These are phyloP conservation scores for Ectropis crepuscularia DNA, from an alignment of 2,888 invertebrate species.

Conservation along the genomic window DNA sequence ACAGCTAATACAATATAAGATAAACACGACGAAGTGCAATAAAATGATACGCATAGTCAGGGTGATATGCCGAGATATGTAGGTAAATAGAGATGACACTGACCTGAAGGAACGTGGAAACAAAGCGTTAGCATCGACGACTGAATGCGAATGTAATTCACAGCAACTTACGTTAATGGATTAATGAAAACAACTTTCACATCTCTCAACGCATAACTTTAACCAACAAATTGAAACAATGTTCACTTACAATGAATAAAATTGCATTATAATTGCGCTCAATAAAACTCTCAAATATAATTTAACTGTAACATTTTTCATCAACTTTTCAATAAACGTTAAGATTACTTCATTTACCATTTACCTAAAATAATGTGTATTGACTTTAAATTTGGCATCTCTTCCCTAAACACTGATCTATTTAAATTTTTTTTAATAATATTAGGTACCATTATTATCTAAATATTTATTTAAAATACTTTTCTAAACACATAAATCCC, in stretches of 20 bases:
- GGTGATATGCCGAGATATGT: constrained; percentile 78
- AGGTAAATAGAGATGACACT: constrained; percentile 34
- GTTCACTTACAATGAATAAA: constrained; percentile 83
- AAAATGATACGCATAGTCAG: constrained; percentile 61
- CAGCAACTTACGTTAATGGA: constrained; percentile 41
- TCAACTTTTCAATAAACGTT: constrained; percentile 83
- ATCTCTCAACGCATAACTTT: constrained; percentile 81
- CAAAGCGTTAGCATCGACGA: constrained; percentile 39
- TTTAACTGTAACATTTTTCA: constrained; percentile 82
- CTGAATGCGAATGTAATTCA: constrained; percentile 41
- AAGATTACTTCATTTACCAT: constrained; percentile 82
- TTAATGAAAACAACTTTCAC: constrained; percentile 69
- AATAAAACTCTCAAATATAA: constrained; percentile 85
- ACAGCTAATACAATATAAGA: constrained; percentile 69
- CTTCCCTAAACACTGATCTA: constrained; percentile 83
- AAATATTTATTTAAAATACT: constrained; percentile 85
- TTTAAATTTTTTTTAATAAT: constrained; percentile 68
- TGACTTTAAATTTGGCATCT: constrained; percentile 89
- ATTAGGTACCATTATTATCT: constrained; percentile 75
- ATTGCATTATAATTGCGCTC: constrained; percentile 82
- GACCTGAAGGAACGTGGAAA: constrained; percentile 31
- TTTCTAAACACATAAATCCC: constrained; percentile 84
- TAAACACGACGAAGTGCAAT: constrained; percentile 70
- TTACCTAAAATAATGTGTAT: constrained; percentile 87
- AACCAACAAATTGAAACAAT: constrained; percentile 84